phyloP scores from a whole-genome alignment of 2,797 vertebrate genomes.

The Erpetoichthys calabaricus region DNA sequence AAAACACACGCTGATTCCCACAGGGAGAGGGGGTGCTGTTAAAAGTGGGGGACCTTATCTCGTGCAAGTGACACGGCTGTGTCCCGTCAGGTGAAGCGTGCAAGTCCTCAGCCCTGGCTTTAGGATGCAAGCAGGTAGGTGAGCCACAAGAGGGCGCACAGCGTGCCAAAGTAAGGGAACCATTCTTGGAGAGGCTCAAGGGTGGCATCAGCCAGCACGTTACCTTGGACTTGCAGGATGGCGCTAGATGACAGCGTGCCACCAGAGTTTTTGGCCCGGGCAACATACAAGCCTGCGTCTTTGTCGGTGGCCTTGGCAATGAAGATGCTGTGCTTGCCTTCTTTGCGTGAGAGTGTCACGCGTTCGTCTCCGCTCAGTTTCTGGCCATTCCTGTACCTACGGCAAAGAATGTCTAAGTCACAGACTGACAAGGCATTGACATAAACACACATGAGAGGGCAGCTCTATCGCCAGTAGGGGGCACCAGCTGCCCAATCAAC shows the following conservation, averaged over 20 bases:
- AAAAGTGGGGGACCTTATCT: no score
- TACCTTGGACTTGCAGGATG: slow-evolving; percentile 52
- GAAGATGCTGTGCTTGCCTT: slow-evolving; percentile 54
- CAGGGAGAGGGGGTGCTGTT: no score
- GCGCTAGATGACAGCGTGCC: slow-evolving; percentile 50
- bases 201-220: slow-evolving; percentile 36
- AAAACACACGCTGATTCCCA: no score
- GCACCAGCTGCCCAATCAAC: no score
- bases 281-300: slow-evolving; percentile 52
- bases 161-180: slow-evolving; percentile 43
- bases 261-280: slow-evolving; percentile 42
- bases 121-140: slow-evolving; percentile 48
- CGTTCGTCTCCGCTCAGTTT: slow-evolving; percentile 49
- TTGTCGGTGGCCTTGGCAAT: slow-evolving; percentile 49
- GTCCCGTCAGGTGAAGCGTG: no score
- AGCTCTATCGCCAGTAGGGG: no score
- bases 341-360: slow-evolving; percentile 52
- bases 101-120: no score
- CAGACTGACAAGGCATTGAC: slow-evolving; percentile 9
- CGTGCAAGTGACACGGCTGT: no score
- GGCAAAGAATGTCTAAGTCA: slow-evolving; percentile 65
- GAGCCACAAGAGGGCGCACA: slow-evolving; percentile 70
- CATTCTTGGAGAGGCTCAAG: slow-evolving; percentile 34
- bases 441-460: not conserved
- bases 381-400: slow-evolving; percentile 75